Evolutionary conservation across 2,113 vertebrate species (phyloP).

Genomic region (Arenaria interpres): DNA sequence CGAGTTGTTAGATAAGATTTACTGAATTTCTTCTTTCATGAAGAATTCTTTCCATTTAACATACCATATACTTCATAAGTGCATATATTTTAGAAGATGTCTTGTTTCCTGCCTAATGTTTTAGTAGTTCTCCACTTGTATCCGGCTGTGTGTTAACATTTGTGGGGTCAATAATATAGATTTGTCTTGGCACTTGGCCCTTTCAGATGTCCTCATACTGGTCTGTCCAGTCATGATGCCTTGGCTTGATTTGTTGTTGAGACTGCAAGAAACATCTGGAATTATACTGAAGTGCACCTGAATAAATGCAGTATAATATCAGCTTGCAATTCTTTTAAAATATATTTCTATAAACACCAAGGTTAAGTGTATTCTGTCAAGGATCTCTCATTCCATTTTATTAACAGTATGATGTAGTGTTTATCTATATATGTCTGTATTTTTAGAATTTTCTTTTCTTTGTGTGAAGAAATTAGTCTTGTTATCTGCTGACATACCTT

Average conservation of each 20-base stretch:
- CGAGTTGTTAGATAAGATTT: neutral
- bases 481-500: neutral
- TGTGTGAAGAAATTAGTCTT: neutral
- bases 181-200: neutral
- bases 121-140: neutral
- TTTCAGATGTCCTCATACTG: neutral
- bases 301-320: neutral
- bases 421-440: neutral
- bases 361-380: neutral
- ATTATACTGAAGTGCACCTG: neutral
- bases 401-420: neutral
- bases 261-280: neutral
- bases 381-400: neutral
- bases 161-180: neutral
- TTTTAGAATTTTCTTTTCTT: neutral
- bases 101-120: neutral
- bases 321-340: neutral
- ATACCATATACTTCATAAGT: neutral
- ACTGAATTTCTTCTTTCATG: neutral
- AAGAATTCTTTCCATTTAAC: neutral
- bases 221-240: neutral
- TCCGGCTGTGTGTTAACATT: neutral
- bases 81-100: neutral
- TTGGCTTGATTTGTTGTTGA: neutral
- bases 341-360: neutral